Evolutionary conservation across 1,140 invertebrate genomes (phyloP), one percentile per base, ranked within the genome.

Genomic region (Camponotus floridanus): DNA sequence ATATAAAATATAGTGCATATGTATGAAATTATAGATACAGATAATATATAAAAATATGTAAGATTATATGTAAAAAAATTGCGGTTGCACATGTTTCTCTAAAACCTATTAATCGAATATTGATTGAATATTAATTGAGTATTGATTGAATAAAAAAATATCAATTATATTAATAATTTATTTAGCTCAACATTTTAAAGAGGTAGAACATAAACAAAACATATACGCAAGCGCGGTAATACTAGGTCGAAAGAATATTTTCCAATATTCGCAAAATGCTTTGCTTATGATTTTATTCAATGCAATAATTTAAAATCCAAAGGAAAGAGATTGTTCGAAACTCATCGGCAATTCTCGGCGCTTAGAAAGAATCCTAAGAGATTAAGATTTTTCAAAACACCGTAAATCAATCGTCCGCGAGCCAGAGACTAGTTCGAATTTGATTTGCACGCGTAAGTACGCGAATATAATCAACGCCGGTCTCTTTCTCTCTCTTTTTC

Each of bases 371-470:
- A 80, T 80, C 31, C 42, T 61, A 70, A 45, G 79, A 36, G 79
- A 83, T 81, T 81, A 73, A 73, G 13, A 62, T 61, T 83, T 74
- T 73, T 26, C 68, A 74, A 83, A 83, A 83, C 79, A 83, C 9
- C 79, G n/a, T 83, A 83, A 83, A 36, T 83, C 68, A 83, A 61
- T 73, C n/a, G 6, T 33, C 13, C 39, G 4, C 33, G 5, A 18
- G 51, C 3, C 48, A 26, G 8, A 9, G 36, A 59, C 79, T 36
- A 26, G 31, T 55, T 61, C 55, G 55, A 73, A 61, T 83, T 13
- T 15, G 55, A 61, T 83, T 83, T 83, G 55, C 79, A 21, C 79
- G 79, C 51, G 26, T 21, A 83, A 61, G 79, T 36, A 21, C 55
- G 18, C 31, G 26, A 42, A 21, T 26, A 26, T 26, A 8, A 39